Evolutionary conservation across 2,888 invertebrate genomes (phyloP).

Genomic region (Diadegma fenestrale): DNA sequence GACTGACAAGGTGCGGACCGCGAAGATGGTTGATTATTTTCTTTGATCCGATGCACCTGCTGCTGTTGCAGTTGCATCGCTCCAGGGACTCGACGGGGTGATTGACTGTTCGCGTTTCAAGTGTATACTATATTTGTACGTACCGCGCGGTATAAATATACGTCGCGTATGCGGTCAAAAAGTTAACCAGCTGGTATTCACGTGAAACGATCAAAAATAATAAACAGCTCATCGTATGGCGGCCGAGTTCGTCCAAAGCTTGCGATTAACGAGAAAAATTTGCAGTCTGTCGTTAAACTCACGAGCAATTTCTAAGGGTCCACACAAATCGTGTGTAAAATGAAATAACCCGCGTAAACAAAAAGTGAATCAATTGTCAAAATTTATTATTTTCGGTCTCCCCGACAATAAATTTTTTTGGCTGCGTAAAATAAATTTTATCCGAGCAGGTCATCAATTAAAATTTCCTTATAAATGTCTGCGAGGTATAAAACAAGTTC

Average conservation of each 20-base stretch:
- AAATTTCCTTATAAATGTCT: not conserved
- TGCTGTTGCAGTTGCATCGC: constrained; percentile 37
- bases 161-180: constrained; percentile 38
- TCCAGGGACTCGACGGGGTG: constrained; percentile 44
- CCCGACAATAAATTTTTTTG: not conserved
- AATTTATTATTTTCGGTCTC: not conserved
- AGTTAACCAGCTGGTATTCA: constrained; percentile 30
- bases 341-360: not conserved
- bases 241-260: not conserved
- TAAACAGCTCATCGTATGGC: not conserved
- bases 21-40: constrained; percentile 49
- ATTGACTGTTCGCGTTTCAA: constrained; percentile 50
- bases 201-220: constrained; percentile 23
- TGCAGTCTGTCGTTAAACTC: not conserved
- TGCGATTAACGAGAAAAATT: not conserved
- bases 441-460: not conserved
- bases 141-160: not conserved
- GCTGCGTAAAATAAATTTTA: not conserved
- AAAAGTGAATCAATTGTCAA: not conserved
- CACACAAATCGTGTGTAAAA: not conserved
- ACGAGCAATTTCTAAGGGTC: not conserved
- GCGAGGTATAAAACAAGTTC: not conserved
- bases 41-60: constrained; percentile 54
- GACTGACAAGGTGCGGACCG: constrained; percentile 28
- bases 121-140: constrained; percentile 3